A percentile compares a stretch with the other conserved stretches of the same genome.
Conservation (phyloP, 2,888 invertebrate genomes). For the Sipha maydis region DNA sequence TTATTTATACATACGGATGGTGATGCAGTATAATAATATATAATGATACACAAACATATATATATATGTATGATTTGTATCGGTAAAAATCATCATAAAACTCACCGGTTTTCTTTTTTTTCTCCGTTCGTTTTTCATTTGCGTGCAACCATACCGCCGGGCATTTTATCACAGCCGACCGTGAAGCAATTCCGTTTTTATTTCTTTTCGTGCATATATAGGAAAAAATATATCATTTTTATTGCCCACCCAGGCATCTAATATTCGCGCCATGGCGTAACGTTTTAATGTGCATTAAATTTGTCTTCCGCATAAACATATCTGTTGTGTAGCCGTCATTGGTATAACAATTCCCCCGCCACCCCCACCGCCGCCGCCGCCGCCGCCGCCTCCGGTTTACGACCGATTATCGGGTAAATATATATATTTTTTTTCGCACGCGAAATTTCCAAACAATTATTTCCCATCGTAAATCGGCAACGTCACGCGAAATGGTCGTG, state of each 20-base stretch:
- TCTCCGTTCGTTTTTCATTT: conserved; percentile 51
- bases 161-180: conserved; percentile 49
- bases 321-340: conserved; percentile 1
- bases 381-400: conserved; percentile 32
- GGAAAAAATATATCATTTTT: conserved; percentile 58
- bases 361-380: background rate
- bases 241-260: conserved; percentile 36
- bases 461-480: background rate
- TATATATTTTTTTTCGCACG: background rate
- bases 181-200: conserved; percentile 59
- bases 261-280: conserved; percentile 43
- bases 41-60: background rate
- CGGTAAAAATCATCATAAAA: conserved; percentile 60
- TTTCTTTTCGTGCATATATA: conserved; percentile 56
- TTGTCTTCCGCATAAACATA: conserved; percentile 51
- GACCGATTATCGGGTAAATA: background rate
- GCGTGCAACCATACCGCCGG: background rate
- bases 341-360: background rate
- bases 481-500: background rate
- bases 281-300: conserved; percentile 57
- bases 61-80: conserved; percentile 45
- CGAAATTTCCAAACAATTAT: background rate
- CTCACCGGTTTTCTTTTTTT: conserved; percentile 29
- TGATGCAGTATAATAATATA: background rate
- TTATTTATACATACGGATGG: background rate